Percentiles rank a stretch among this genome's conserved stretches.
phyloP scores from a whole-genome alignment of 2,888 invertebrate genomes.

The Polydrusus tereticollis region DNA sequence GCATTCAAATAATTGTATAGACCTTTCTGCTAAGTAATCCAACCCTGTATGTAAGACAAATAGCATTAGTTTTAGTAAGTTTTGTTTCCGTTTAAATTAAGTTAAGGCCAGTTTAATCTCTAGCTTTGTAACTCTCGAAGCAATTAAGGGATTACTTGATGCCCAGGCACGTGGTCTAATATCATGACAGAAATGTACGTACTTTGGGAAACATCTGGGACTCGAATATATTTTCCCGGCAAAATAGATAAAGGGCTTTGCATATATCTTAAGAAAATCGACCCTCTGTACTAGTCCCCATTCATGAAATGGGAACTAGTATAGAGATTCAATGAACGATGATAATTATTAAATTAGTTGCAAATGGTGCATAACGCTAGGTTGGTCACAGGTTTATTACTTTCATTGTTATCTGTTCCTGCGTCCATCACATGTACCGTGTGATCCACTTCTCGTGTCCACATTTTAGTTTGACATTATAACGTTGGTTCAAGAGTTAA shows the following conservation, averaged over 20 bases:
- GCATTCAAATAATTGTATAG: not conserved
- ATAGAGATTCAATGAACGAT: too few relatives aligned
- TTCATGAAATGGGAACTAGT: too few relatives aligned
- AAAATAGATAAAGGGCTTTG: not conserved
- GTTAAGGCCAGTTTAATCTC: slow-evolving; percentile 34
- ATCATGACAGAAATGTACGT: slow-evolving; percentile 2
- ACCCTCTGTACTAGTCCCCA: too few relatives aligned
- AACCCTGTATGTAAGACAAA: slow-evolving; percentile 5
- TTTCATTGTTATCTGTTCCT: too few relatives aligned
- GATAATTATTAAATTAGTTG: too few relatives aligned
- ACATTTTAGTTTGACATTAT: too few relatives aligned
- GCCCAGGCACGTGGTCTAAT: not conserved
- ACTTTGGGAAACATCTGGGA: slow-evolving; percentile 1
- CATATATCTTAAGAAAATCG: not conserved
- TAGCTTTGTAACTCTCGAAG: not conserved
- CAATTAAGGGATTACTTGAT: slow-evolving; percentile 1
- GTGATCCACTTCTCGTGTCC: too few relatives aligned
- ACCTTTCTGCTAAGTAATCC: not conserved
- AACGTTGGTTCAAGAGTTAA: too few relatives aligned
- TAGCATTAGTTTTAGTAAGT: slow-evolving; percentile 15
- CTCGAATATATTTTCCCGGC: not conserved
- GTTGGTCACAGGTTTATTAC: too few relatives aligned
- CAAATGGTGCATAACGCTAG: too few relatives aligned
- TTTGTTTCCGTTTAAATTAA: slow-evolving; percentile 22
- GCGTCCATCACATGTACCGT: too few relatives aligned